Base-by-base conservation (phyloP, 2,888 invertebrate species). In the Andrena chrysosceles region DNA sequence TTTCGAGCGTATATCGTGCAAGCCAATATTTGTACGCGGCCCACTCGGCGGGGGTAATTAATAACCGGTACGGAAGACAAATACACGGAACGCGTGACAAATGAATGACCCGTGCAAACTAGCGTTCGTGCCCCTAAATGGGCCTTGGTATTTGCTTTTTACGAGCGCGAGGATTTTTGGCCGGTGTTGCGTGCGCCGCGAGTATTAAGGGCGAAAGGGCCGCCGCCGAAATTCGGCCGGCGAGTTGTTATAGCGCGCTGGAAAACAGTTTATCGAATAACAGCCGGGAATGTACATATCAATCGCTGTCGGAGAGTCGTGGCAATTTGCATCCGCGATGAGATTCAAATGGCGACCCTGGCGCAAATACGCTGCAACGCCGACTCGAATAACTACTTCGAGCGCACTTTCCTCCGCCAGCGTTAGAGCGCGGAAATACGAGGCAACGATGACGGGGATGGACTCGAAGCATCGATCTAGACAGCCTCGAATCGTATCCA, bases 1-100 rank as follows among this genome's bases (percentile, higher is more conserved):
- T 79, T 71, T 20, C 67, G 33, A 49, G 64, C 35, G 56, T 80
- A 63, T 68, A 67, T 35, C 81, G 80, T 54, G 66, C 72, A 23
- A 72, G 74, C 81, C 74, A 81, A 81, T 81, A 81, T 81, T 81
- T 69, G 81, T 59, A 66, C 74, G 73, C 33, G 81, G 74, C 20
- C 74, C 33, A 8, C 35, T 60, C 73, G 74, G 16, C 81, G 48
- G 60, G 69, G 23, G 70, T 56, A 76, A 82, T 82, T 81, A 81
- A 82, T 82, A 82, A 82, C 71, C 63, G n/a, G 60, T 31, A 71
- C 67, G 62, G 56, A 59, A 75, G 76, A 68, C 82, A 71, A 81
- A 67, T 68, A 81, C 66, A 49, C 76, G 49, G 54, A 49, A 54
- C 69, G 70, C 33, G 74, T 75, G 82, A 81, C 66, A 76, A 82